Conservation (phyloP, 2,797 vertebrate species). For the Vipera ursinii region DNA sequence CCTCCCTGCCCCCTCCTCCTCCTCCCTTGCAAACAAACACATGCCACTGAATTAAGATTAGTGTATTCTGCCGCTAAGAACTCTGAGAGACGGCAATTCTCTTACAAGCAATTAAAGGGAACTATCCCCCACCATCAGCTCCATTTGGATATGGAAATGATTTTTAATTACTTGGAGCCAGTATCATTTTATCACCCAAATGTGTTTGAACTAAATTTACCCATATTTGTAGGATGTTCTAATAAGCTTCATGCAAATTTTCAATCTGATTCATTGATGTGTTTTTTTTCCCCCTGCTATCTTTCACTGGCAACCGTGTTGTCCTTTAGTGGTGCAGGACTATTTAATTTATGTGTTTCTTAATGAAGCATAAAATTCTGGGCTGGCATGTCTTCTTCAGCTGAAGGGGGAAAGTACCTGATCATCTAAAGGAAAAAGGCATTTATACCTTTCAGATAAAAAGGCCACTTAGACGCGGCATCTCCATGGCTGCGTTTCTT, state of each 20-base stretch:
- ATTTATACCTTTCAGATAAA: not conserved
- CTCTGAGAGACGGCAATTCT: conserved; percentile 55
- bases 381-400: not conserved
- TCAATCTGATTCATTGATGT: not conserved
- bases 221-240: conserved; percentile 57
- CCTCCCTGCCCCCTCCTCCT: not conserved
- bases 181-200: conserved; percentile 72
- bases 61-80: conserved; percentile 40
- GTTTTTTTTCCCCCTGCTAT: not conserved
- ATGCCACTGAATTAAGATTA: conserved; percentile 23
- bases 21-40: not conserved
- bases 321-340: conserved; percentile 23
- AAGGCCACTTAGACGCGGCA: not conserved
- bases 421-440: not conserved
- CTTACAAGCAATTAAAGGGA: conserved; percentile 70
- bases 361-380: not conserved
- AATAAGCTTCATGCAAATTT: conserved; percentile 60
- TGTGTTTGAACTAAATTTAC: conserved; percentile 70
- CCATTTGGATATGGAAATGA: conserved; percentile 81
- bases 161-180: conserved; percentile 81
- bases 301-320: conserved; percentile 7
- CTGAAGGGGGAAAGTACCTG: not conserved
- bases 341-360: conserved; percentile 11
- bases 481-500: not conserved
- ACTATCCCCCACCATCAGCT: conserved; percentile 75